phyloP scores from a whole-genome alignment of 2,888 invertebrate species.

The Cephalotes varians region DNA sequence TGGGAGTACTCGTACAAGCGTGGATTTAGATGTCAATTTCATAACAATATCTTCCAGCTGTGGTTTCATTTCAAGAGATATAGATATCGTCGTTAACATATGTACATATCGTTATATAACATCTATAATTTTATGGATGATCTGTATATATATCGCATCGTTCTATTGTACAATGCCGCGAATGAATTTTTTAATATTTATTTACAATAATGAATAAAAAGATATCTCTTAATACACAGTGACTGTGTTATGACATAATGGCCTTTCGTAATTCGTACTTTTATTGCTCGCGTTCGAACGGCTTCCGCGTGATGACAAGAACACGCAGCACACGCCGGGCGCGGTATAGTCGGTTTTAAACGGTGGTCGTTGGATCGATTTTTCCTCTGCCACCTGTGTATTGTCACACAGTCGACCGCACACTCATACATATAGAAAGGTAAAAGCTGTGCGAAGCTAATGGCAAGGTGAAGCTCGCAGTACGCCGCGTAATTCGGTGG shows the following conservation, averaged over 20 bases:
- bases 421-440: constrained; percentile 63
- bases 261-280: background rate
- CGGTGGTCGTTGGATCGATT: constrained; percentile 80
- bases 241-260: background rate
- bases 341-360: constrained; percentile 60
- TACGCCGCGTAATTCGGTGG: constrained; percentile 75
- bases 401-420: constrained; percentile 76
- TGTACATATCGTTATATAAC: constrained; percentile 47
- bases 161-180: constrained; percentile 5
- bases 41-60: constrained; percentile 99
- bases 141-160: background rate
- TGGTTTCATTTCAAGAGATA: constrained; percentile 99
- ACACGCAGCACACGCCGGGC: constrained; percentile 28
- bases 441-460: constrained; percentile 75
- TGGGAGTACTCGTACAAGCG: constrained; percentile 99
- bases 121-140: constrained; percentile 33
- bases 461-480: constrained; percentile 82
- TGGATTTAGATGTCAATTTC: constrained; percentile 99
- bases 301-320: constrained; percentile 54
- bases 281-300: constrained; percentile 25
- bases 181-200: background rate
- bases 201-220: background rate
- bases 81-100: constrained; percentile 92
- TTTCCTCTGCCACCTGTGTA: constrained; percentile 77
- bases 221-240: background rate